A percentile compares a stretch with the other conserved stretches of the same genome.
Conservation (phyloP, 2,888 invertebrate species). For the Criorhina ranunculi region DNA sequence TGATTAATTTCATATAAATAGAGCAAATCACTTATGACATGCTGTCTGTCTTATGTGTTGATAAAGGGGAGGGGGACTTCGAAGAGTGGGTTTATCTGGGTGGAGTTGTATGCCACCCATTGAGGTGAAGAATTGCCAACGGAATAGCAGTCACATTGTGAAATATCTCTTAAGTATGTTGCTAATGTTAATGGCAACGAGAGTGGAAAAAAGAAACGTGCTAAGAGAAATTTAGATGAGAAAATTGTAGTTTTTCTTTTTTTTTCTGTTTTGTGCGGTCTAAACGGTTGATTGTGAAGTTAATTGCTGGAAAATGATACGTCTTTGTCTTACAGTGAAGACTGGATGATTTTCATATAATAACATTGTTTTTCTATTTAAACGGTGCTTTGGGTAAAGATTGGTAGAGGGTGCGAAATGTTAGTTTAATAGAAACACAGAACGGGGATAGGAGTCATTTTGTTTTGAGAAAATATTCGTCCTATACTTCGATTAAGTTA, state of each 20-base stretch:
- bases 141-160: conserved; percentile 49
- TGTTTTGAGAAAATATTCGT: too few species aligned
- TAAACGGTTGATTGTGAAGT: not conserved
- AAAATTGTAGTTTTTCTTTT: not conserved
- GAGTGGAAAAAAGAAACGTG: not conserved
- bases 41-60: conserved; percentile 55
- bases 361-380: too few species aligned
- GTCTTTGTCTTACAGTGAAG: not conserved
- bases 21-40: conserved; percentile 73
- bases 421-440: too few species aligned
- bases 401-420: too few species aligned
- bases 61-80: not conserved
- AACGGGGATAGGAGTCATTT: too few species aligned
- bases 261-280: too few species aligned
- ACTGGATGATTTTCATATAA: too few species aligned
- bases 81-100: conserved; percentile 17
- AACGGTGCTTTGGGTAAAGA: too few species aligned
- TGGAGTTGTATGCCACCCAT: conserved; percentile 62
- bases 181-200: conserved; percentile 5
- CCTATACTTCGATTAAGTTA: too few species aligned
- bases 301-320: not conserved
- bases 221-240: not conserved
- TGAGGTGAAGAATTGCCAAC: conserved; percentile 57
- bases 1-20: conserved; percentile 74
- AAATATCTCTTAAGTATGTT: conserved; percentile 51